A percentile compares a stretch with the other conserved stretches of the same genome.
Evolutionary conservation across 2,888 invertebrate genomes (phyloP).

Genomic region (Escarpia spicata): DNA sequence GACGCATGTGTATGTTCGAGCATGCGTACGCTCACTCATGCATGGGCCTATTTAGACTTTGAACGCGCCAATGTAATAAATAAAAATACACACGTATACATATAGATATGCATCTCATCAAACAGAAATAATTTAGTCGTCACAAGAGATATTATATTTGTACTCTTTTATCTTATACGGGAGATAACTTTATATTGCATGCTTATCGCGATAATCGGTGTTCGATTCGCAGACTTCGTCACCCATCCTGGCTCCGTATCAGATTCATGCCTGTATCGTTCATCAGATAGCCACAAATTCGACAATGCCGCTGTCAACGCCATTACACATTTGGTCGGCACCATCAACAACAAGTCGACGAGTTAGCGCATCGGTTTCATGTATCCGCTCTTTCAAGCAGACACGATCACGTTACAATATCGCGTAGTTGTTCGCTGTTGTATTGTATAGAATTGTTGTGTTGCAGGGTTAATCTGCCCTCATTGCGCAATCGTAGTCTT

Average conservation of each 20-base stretch:
- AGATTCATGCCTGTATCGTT: not conserved
- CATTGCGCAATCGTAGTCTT: not conserved
- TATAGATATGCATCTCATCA: not conserved
- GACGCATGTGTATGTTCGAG: not conserved
- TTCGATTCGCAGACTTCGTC: not conserved
- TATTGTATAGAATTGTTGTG: not conserved
- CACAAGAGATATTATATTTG: not conserved
- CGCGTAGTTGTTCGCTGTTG: not conserved
- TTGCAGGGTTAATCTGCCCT: not conserved
- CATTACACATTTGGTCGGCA: not conserved
- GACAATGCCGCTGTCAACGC: not conserved
- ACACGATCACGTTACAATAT: not conserved
- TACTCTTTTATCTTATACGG: not conserved
- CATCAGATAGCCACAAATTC: not conserved
- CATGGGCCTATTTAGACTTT: not conserved
- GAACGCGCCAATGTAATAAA: not conserved
- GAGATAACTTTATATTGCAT: not conserved
- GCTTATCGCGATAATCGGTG: not conserved
- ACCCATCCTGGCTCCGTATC: not conserved
- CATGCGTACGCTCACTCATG: no score
- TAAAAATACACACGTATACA: not conserved
- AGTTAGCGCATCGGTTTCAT: not conserved
- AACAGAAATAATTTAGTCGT: not conserved
- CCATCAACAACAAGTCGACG: not conserved
- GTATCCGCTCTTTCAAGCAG: not conserved